A percentile compares a stretch with the other conserved stretches of the same genome.
These are phyloP conservation scores for Stenoptilia bipunctidactyla DNA, from an alignment of 2,888 invertebrate species.

Conservation along the genomic window DNA sequence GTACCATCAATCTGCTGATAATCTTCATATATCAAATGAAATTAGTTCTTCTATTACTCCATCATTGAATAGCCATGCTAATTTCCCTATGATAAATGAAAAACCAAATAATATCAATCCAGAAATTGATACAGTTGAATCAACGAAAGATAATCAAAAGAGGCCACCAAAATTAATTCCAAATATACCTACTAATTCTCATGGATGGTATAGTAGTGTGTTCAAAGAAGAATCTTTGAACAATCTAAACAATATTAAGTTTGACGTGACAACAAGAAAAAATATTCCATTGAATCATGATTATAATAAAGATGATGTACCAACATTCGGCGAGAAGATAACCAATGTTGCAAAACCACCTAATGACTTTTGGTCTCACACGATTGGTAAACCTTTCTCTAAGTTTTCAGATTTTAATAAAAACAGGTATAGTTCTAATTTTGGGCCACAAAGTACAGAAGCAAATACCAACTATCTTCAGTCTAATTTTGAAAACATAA, in stretches of 20 bases:
- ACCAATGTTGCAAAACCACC: conserved; percentile 51
- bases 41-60: conserved; percentile 21
- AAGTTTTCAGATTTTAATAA: conserved; percentile 31
- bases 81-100: conserved; percentile 59
- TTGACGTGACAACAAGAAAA: conserved; percentile 51
- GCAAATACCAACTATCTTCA: conserved; percentile 20
- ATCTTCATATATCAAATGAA: conserved; percentile 12
- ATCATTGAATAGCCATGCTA: conserved; percentile 56
- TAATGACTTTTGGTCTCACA: conserved; percentile 38
- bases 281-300: conserved; percentile 50
- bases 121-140: conserved; percentile 30
- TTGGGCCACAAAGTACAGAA: not conserved
- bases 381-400: conserved; percentile 48
- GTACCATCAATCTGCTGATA: conserved; percentile 16
- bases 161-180: conserved; percentile 47
- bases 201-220: conserved; percentile 55
- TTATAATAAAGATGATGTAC: conserved; percentile 32
- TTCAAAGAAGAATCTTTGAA: conserved; percentile 34
- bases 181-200: conserved; percentile 52
- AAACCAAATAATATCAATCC: conserved; percentile 18
- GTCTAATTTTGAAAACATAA: conserved; percentile 34
- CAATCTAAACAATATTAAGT: conserved; percentile 41
- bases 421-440: conserved; percentile 7
- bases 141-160: conserved; percentile 29
- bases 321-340: conserved; percentile 52